These are phyloP conservation scores for Microctenopoma stevenorrisi DNA, from an alignment of 2,797 vertebrate genomes.

Conservation along the genomic window DNA sequence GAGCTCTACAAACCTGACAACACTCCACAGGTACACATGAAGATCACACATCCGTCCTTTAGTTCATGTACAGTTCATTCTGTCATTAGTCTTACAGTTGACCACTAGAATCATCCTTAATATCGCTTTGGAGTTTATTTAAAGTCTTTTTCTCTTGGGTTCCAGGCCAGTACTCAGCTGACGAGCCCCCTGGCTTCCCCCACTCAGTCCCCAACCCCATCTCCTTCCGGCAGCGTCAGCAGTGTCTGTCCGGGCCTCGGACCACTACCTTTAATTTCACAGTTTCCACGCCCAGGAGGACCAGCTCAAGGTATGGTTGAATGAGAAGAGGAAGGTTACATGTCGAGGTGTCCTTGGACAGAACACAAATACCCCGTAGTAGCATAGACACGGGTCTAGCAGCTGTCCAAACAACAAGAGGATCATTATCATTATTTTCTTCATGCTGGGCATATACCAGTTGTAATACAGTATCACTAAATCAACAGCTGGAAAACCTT, in stretches of 20 bases:
- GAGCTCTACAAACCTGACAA: constrained; percentile 92
- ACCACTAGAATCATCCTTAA: constrained; percentile 5
- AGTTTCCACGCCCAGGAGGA: constrained; percentile 92
- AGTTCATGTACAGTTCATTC: neutral
- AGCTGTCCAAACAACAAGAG: too few relatives aligned
- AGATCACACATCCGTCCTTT: neutral
- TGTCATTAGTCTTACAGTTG: neutral
- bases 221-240: constrained; percentile 92
- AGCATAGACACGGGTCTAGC: too few relatives aligned
- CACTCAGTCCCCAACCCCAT: constrained; percentile 94
- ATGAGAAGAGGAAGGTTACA: neutral
- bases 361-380: too few relatives aligned
- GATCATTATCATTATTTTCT: too few relatives aligned
- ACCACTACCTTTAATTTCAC: constrained; percentile 92
- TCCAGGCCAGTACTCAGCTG: constrained; percentile 91
- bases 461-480: too few relatives aligned
- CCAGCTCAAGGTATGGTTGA: constrained; percentile 89
- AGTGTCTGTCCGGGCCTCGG: constrained; percentile 93
- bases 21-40: constrained; percentile 86
- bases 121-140: neutral
- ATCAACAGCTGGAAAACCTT: too few relatives aligned
- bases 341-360: too few relatives aligned
- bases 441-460: too few relatives aligned
- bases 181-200: constrained; percentile 94
- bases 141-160: neutral